A percentile compares a stretch with the other conserved stretches of the same genome.
Evolutionary conservation across 2,888 invertebrate genomes (phyloP).

Genomic region (Germaria angustata): DNA sequence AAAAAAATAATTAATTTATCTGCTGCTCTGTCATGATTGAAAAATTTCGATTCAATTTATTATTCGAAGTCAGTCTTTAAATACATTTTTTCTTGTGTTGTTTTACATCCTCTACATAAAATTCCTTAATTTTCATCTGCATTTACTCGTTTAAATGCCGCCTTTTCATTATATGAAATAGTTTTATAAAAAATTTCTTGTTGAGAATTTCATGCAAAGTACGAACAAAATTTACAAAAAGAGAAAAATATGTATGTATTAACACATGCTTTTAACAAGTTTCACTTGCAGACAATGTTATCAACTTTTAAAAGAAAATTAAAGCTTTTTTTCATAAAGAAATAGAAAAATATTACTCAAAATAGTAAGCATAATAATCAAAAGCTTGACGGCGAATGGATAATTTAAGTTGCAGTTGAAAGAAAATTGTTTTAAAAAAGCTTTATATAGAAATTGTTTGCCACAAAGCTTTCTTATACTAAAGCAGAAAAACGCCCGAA

Average conservation of each 20-base stretch:
- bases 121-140: conserved; percentile 29
- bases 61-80: conserved; percentile 1
- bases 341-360: too few species aligned
- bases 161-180: neutral
- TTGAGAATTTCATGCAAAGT: conserved; percentile 34
- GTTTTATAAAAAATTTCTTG: conserved; percentile 22
- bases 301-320: too few species aligned
- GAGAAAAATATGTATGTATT: neutral
- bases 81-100: neutral
- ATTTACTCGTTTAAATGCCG: conserved; percentile 22
- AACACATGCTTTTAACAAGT: conserved; percentile 14
- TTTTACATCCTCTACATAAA: neutral
- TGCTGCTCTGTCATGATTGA: conserved; percentile 1
- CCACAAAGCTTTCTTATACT: too few species aligned
- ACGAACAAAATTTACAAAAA: neutral
- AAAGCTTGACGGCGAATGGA: too few species aligned
- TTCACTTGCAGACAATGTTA: conserved; percentile 1
- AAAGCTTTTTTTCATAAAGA: too few species aligned
- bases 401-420: too few species aligned
- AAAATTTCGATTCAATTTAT: conserved; percentile 2
- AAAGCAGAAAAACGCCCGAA: too few species aligned
- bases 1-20: conserved; percentile 3
- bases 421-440: too few species aligned
- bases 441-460: too few species aligned
- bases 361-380: too few species aligned